Evolutionary conservation across 2,797 vertebrate genomes (phyloP).

Genomic region (Bradypodion pumilum): DNA sequence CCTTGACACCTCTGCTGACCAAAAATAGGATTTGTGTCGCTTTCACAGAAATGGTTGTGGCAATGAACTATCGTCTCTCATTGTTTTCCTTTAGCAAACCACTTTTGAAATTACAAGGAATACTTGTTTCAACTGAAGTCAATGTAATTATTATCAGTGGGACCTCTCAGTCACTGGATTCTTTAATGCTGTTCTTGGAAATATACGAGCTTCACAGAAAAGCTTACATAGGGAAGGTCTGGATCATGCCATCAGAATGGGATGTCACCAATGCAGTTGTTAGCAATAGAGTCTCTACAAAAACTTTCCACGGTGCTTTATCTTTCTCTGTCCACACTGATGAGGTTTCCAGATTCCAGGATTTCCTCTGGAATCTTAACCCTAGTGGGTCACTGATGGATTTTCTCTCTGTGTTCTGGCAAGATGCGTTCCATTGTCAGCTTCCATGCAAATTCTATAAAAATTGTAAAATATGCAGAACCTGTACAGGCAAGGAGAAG

Average conservation of each 20-base stretch:
- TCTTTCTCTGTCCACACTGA: not conserved
- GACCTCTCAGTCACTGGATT: not conserved
- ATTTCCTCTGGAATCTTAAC: not conserved
- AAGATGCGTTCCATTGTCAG: not conserved
- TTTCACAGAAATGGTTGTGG: not conserved
- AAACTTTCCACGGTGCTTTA: not conserved
- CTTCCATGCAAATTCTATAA: not conserved
- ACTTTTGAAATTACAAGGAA: not conserved
- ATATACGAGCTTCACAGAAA: not conserved
- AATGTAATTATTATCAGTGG: slow-evolving; percentile 12
- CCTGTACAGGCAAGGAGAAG: not conserved
- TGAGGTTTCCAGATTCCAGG: not conserved
- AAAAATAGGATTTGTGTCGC: not conserved
- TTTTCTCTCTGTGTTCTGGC: slow-evolving; percentile 10
- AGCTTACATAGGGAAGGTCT: not conserved
- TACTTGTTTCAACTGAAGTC: not conserved
- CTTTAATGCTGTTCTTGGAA: not conserved
- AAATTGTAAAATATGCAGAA: not conserved
- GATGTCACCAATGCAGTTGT: not conserved
- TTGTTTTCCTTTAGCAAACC: accelerated
- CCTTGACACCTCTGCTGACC: not conserved
- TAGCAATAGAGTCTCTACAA: no score
- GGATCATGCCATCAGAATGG: slow-evolving; percentile 3
- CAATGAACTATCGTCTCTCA: not conserved
- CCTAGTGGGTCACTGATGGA: not conserved